Conservation (phyloP, 2,113 vertebrate genomes). For the Eurystomus gularis region DNA sequence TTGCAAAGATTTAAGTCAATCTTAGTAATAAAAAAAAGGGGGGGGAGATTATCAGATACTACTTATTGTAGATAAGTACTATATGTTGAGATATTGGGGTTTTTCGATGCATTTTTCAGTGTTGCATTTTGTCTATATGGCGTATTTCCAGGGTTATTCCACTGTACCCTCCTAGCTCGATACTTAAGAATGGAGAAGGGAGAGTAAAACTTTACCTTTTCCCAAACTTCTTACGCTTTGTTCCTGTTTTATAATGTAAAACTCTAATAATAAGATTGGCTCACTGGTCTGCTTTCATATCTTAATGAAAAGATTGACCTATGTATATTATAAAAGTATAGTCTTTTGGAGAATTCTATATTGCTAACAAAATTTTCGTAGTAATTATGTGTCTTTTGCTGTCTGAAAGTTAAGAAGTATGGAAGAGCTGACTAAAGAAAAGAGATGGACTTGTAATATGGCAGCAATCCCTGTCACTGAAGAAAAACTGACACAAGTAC, state of each 20-base stretch:
- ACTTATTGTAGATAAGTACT: background rate
- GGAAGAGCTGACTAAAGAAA: conserved; percentile 79
- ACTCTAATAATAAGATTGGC: background rate
- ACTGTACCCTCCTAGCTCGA: background rate
- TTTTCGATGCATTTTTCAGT: background rate
- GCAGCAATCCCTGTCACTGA: conserved; percentile 67
- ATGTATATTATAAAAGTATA: background rate
- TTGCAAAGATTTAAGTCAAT: background rate
- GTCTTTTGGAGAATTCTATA: background rate
- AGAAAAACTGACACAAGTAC: conserved; percentile 81
- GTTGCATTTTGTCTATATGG: background rate
- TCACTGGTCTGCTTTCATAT: background rate
- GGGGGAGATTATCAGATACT: background rate
- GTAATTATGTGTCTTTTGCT: background rate
- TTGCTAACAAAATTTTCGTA: background rate
- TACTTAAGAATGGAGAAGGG: background rate
- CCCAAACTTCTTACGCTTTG: background rate
- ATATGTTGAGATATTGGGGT: background rate
- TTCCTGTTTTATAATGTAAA: background rate
- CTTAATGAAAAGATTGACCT: background rate
- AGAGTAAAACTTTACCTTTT: background rate
- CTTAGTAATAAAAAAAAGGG: background rate
- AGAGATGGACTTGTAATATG: conserved; percentile 50
- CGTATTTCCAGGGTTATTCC: background rate
- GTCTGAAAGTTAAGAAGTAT: conserved; percentile 78